phyloP scores from a whole-genome alignment of 2,888 invertebrate genomes.

The Drosophila sordidula region DNA sequence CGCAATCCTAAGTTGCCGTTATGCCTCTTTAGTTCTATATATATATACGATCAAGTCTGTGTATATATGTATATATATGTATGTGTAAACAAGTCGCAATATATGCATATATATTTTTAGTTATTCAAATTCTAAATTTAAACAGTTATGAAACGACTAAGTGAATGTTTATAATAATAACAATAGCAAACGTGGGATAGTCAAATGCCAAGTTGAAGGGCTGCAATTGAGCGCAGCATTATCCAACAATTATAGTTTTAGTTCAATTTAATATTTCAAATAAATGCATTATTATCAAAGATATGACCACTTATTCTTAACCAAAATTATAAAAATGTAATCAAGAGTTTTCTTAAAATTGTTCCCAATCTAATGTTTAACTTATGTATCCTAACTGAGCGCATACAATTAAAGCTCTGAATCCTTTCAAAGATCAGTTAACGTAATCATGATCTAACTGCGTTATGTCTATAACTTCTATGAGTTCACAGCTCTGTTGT shows the following conservation, averaged over 20 bases:
- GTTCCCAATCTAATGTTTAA: too few species aligned
- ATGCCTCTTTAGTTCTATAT: slow-evolving; percentile 26
- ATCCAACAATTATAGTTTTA: slow-evolving; percentile 57
- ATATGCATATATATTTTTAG: slow-evolving; percentile 54
- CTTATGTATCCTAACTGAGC: too few species aligned
- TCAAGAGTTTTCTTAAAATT: too few species aligned
- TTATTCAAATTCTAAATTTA: slow-evolving; percentile 48
- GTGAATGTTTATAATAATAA: slow-evolving; percentile 25
- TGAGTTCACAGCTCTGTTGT: neutral
- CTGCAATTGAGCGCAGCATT: slow-evolving; percentile 46
- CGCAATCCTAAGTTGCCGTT: slow-evolving; percentile 36
- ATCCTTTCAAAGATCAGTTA: neutral
- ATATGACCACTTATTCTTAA: neutral
- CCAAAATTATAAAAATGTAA: too few species aligned
- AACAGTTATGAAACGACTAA: slow-evolving; percentile 63
- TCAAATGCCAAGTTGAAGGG: slow-evolving; percentile 36
- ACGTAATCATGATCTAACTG: slow-evolving; percentile 19
- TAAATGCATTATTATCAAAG: slow-evolving; percentile 59
- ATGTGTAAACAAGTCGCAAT: slow-evolving; percentile 42
- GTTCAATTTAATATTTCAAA: slow-evolving; percentile 54
- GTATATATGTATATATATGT: slow-evolving; percentile 18
- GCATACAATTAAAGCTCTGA: too few species aligned
- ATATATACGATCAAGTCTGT: slow-evolving; percentile 21
- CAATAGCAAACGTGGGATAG: slow-evolving; percentile 27
- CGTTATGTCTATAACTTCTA: slow-evolving; percentile 7